Conservation (phyloP, 2,797 vertebrate genomes). For the Enteromius thamalakanensis region DNA sequence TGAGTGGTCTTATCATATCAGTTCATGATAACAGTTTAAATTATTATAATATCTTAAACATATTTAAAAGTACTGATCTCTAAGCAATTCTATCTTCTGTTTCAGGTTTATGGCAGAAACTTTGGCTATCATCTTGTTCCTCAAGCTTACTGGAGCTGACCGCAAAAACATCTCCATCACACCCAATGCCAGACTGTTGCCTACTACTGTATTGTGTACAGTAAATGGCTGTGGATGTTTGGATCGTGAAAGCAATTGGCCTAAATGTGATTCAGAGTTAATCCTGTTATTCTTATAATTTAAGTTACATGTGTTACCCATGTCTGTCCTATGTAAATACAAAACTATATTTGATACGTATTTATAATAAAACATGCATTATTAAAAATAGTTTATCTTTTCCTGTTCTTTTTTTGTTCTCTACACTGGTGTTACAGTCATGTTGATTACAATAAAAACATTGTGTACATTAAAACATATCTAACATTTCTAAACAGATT, state of each 20-base stretch:
- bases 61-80: background rate
- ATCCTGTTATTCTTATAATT: constrained; percentile 68
- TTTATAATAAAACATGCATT: constrained; percentile 59
- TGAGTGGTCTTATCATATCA: background rate
- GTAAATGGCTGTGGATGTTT: background rate
- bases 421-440: background rate
- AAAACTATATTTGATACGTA: constrained; percentile 66
- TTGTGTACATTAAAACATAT: background rate
- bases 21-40: background rate
- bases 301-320: constrained; percentile 59
- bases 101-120: constrained; percentile 75
- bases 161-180: constrained; percentile 49
- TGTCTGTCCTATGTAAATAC: constrained; percentile 77
- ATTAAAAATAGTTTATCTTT: background rate
- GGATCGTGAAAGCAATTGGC: background rate
- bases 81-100: constrained; percentile 12
- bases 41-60: background rate
- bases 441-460: background rate
- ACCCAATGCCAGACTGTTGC: background rate
- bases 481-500: background rate
- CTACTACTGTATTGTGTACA: constrained; percentile 11
- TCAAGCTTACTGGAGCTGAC: constrained; percentile 75
- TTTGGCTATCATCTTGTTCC: constrained; percentile 72
- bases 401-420: background rate
- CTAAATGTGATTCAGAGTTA: constrained; percentile 59